Conservation (phyloP, 2,797 vertebrate species). For the Anas bahamensis region DNA sequence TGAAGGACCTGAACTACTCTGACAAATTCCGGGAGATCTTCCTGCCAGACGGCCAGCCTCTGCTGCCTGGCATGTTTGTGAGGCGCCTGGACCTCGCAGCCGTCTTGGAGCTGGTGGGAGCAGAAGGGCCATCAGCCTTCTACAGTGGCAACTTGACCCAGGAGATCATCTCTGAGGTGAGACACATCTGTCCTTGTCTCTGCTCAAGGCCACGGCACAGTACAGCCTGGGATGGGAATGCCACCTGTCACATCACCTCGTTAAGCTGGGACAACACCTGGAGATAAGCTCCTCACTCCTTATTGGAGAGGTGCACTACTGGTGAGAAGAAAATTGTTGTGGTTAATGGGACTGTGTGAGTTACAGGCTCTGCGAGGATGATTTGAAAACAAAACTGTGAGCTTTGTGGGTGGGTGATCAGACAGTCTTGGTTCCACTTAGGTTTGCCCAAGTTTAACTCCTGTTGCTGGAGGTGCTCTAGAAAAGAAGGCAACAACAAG, state of each 20-base stretch:
- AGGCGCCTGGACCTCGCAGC: conserved; percentile 88
- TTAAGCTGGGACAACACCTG: neutral
- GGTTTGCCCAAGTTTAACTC: neutral
- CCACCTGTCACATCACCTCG: neutral
- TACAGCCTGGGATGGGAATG: neutral
- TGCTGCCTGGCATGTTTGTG: conserved; percentile 83
- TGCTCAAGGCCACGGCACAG: neutral
- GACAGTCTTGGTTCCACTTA: neutral
- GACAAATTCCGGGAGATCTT: conserved; percentile 87
- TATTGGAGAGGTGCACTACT: neutral
- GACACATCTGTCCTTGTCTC: neutral
- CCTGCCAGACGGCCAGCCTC: conserved; percentile 82
- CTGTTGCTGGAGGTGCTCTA: neutral
- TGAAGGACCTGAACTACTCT: conserved; percentile 85
- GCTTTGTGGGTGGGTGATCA: neutral
- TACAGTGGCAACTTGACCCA: conserved; percentile 90
- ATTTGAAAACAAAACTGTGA: neutral
- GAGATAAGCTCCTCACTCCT: neutral
- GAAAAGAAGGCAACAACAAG: neutral
- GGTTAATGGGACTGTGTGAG: neutral
- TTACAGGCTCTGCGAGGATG: neutral
- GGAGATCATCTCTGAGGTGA: conserved; percentile 91
- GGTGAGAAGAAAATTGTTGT: neutral
- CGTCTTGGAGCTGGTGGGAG: conserved; percentile 86
- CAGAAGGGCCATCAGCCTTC: conserved; percentile 86